These are phyloP conservation scores for Physocephala rufipes DNA, from an alignment of 2,888 invertebrate species.

Conservation along the genomic window DNA sequence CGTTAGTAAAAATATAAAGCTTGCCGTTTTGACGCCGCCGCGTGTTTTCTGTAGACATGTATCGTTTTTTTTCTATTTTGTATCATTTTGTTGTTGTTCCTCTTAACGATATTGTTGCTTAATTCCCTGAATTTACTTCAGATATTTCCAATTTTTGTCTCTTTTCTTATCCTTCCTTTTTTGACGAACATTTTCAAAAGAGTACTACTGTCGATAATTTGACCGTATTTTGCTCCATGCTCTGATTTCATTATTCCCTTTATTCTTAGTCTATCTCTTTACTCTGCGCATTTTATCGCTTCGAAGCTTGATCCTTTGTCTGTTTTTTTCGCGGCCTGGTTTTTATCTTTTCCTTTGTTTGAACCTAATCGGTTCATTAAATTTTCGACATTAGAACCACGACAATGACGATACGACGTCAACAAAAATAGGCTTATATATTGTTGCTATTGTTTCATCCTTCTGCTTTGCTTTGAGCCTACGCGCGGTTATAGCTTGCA, in stretches of 20 bases:
- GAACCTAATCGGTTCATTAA: constrained; percentile 29
- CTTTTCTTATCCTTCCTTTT: not conserved
- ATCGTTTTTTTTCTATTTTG: not conserved
- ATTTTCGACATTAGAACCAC: not conserved
- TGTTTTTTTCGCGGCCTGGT: not conserved
- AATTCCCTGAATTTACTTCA: no score
- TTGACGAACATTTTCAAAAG: constrained; percentile 11
- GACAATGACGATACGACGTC: no score
- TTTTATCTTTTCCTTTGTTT: constrained; percentile 19
- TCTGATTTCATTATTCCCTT: not conserved
- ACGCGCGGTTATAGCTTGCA: not conserved
- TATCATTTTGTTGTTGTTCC: not conserved
- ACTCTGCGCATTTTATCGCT: not conserved
- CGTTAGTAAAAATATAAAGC: constrained; percentile 9
- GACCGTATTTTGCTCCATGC: not conserved
- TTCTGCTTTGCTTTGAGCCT: not conserved
- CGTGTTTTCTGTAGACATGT: not conserved
- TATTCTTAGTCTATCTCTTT: not conserved
- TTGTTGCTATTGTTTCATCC: constrained; percentile 11
- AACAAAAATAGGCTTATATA: not conserved
- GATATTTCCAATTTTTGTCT: not conserved
- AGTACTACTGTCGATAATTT: constrained; percentile 20
- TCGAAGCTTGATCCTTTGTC: not conserved
- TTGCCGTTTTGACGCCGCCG: not conserved
- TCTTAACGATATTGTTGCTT: not conserved